phyloP scores from a whole-genome alignment of 2,113 vertebrate species.

The Scalopus aquaticus region DNA sequence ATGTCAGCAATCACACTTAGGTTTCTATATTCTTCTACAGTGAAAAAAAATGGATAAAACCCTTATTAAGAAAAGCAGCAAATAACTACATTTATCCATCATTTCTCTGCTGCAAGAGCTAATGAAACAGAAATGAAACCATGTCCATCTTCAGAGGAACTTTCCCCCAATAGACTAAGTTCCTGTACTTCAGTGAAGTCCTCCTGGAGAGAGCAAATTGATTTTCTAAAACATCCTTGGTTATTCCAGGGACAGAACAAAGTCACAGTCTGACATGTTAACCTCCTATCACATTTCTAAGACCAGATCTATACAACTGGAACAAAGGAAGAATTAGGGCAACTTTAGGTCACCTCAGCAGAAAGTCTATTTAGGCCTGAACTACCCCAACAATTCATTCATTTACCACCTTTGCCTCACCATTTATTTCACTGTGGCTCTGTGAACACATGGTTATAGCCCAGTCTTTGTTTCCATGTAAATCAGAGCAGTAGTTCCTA shows the following conservation, averaged over 20 bases:
- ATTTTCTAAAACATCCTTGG: conserved; percentile 53
- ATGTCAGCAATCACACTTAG: conserved; percentile 50
- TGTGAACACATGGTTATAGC: background rate
- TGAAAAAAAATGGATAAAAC: conserved; percentile 56
- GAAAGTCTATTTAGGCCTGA: conserved; percentile 39
- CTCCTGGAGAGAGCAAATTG: conserved; percentile 43
- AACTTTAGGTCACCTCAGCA: conserved; percentile 29
- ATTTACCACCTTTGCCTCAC: conserved; percentile 30
- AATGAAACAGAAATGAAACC: conserved; percentile 55
- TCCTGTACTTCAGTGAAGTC: background rate
- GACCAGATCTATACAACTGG: background rate
- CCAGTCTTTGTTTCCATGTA: background rate
- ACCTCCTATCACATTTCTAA: conserved; percentile 49
- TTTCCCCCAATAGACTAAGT: background rate
- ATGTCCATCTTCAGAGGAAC: conserved; percentile 1
- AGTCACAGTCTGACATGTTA: conserved; percentile 18
- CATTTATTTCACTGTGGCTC: background rate
- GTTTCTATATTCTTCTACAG: background rate
- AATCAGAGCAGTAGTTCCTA: background rate
- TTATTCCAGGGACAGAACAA: conserved; percentile 54
- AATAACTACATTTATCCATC: conserved; percentile 55
- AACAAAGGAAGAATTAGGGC: conserved; percentile 43
- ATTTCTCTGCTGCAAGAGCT: background rate
- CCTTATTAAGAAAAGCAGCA: conserved; percentile 57
- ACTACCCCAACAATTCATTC: background rate